Conservation (phyloP, 1,140 invertebrate species). For the Archivesica marissinica region DNA sequence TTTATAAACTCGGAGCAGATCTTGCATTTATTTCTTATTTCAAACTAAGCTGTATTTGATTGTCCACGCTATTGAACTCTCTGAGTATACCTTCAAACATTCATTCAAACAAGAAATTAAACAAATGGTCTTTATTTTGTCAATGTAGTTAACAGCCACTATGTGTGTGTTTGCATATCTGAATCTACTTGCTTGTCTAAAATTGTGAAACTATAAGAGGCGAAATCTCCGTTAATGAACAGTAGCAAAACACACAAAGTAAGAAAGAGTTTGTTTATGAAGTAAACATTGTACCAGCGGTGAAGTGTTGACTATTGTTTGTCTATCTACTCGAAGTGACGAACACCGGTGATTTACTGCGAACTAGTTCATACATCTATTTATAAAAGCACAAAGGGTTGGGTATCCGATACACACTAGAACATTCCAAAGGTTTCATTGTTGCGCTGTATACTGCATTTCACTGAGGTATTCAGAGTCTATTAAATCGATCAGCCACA, state of each 20-base stretch:
- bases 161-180: background rate
- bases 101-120: background rate
- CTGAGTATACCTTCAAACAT: background rate
- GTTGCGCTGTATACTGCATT: slow-evolving; percentile 1
- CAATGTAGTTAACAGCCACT: background rate
- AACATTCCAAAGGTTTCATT: slow-evolving; percentile 17
- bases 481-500: background rate
- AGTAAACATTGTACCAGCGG: slow-evolving; percentile 18
- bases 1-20: no score
- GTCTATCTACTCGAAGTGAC: slow-evolving; percentile 17
- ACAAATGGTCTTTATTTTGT: background rate
- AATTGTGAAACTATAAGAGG: background rate
- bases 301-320: slow-evolving; percentile 45
- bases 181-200: background rate
- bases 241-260: background rate
- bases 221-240: slow-evolving; percentile 25
- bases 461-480: background rate
- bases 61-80: no score
- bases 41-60: no score
- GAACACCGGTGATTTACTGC: slow-evolving; percentile 41
- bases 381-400: slow-evolving; percentile 27
- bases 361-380: background rate
- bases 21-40: no score
- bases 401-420: background rate
- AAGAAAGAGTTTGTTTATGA: slow-evolving; percentile 46